phyloP scores from a whole-genome alignment of 2,888 invertebrate genomes.

The Xylocampa areola region DNA sequence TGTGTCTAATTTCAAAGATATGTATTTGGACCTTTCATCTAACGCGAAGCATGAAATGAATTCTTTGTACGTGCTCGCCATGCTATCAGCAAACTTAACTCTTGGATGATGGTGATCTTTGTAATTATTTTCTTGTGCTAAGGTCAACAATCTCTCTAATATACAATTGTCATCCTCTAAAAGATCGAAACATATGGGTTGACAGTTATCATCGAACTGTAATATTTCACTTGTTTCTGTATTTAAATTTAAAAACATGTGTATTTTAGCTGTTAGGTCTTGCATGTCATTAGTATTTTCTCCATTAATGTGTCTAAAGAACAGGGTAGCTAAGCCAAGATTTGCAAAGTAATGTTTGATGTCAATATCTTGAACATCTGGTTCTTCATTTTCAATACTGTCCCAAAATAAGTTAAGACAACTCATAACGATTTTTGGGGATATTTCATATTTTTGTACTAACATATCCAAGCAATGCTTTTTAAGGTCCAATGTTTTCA shows the following conservation, averaged over 20 bases:
- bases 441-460: constrained; percentile 90
- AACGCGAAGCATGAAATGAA: constrained; percentile 89
- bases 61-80: constrained; percentile 86
- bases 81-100: constrained; percentile 90
- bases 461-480: constrained; percentile 93
- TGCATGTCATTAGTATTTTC: constrained; percentile 76
- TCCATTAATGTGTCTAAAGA: constrained; percentile 77
- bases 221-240: constrained; percentile 51
- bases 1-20: constrained; percentile 72
- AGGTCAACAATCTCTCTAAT: constrained; percentile 91
- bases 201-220: constrained; percentile 38
- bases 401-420: constrained; percentile 87
- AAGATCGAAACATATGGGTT: constrained; percentile 71
- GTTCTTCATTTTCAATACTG: constrained; percentile 63
- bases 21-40: constrained; percentile 69
- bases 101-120: constrained; percentile 81
- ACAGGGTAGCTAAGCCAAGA: constrained; percentile 74
- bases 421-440: constrained; percentile 90
- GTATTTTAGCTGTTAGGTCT: constrained; percentile 70
- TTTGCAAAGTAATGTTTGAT: constrained; percentile 78
- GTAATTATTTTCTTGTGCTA: constrained; percentile 86
- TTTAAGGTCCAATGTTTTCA: constrained; percentile 93
- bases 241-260: constrained; percentile 59
- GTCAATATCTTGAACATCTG: constrained; percentile 65
- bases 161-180: constrained; percentile 90